Conservation (phyloP, 92 coral and sea anemone genomes). For the Epizoanthus stellaris region DNA sequence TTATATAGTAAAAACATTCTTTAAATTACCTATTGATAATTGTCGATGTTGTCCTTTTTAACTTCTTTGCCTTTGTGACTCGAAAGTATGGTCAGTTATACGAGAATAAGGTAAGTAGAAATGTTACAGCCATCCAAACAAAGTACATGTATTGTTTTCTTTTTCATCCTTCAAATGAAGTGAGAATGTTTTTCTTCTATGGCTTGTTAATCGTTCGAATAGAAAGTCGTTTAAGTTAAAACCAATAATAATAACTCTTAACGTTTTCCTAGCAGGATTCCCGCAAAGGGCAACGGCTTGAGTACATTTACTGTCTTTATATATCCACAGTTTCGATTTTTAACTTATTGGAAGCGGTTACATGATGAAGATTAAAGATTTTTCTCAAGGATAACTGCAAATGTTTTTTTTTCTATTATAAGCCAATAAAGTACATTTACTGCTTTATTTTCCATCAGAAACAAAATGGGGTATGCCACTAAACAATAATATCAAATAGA, state of each 20-base stretch:
- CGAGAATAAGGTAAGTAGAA: background rate
- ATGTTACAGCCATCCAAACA: background rate
- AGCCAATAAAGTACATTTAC: background rate
- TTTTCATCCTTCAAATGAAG: conserved; percentile 18
- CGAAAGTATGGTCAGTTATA: background rate
- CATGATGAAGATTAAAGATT: conserved; percentile 9
- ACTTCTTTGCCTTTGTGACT: background rate
- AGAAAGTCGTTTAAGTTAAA: background rate
- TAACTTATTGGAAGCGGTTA: background rate
- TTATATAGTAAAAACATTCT: background rate
- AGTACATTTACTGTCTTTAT: background rate
- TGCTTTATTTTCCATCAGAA: background rate
- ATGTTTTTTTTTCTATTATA: background rate
- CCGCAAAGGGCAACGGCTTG: background rate
- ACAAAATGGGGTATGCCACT: background rate
- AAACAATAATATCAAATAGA: background rate
- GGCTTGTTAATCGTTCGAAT: conserved; percentile 24
- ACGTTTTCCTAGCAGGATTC: background rate
- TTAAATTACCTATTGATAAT: background rate
- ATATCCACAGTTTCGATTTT: background rate
- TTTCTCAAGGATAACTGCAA: background rate
- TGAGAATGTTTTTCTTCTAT: conserved; percentile 31
- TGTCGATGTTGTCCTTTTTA: background rate
- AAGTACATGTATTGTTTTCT: conserved; percentile 10
- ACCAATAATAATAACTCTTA: background rate